Evolutionary conservation across 2,797 vertebrate genomes (phyloP), one percentile per base, ranked within the genome.

Genomic region (Aplochiton taeniatus): DNA sequence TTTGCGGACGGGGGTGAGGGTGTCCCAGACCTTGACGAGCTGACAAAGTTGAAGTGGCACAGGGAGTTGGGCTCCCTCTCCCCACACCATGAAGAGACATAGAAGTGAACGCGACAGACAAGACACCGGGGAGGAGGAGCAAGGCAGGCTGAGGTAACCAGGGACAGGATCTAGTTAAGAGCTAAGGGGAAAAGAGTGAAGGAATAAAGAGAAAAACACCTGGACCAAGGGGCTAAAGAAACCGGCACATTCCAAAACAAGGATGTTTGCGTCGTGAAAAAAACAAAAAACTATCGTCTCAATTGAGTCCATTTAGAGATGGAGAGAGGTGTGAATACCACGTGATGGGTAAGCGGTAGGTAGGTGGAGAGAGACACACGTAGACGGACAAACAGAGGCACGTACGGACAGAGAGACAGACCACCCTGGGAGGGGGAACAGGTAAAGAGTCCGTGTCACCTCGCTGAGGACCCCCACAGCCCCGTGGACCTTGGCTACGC

Each of bases 401-500:
- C 55, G 8, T 0, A 8, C 9, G n/a, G 51, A 16, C 51, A 17
- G 51, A 10, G 16, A 18, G n/a, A 17, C 16, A 53, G 11, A 55
- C 2, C 11, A 41, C 31, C 53, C 4, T 11, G 8, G 31, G 49
- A 42, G 44, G 17, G 1, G 16, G 47, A 59, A 65, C 41, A 61
- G n/a, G 50, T 53, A 41, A 31, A 61, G 62, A 68, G 16, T 60
- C 31, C 2, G 31, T 31, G 31, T 51, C 82, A 98, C 96, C 94
- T 98, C 95, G 81, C 90, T 91, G n/a, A 93, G 83, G 17, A 84
- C 92, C 41, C 95, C 96, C 47, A 97, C 92, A n/a, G 93, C 92
- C 53, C 95, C 92, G 9, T 96, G 96, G 89, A 96, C 95, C 87
- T 95, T 96, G 11, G 94, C 93, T 16, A 92, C 89, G 61, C 96